Percentiles rank a stretch among this genome's conserved stretches.
Conservation (phyloP, 2,888 invertebrate genomes). For the Heliconius aoede region DNA sequence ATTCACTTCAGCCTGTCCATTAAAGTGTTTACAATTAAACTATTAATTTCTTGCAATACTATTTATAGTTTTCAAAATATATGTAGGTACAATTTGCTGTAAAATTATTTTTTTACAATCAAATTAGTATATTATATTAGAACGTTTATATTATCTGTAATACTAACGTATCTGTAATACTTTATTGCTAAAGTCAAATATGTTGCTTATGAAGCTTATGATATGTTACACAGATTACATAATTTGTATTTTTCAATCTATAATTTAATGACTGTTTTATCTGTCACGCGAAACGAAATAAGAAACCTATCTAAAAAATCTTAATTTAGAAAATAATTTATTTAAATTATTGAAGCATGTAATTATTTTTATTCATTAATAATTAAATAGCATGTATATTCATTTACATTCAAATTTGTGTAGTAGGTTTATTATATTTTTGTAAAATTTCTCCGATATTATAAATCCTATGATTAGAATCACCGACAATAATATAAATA, state of each 20-base stretch:
- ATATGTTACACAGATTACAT: background rate
- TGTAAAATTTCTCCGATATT: constrained; percentile 18
- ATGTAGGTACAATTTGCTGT: background rate
- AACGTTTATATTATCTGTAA: constrained; percentile 9
- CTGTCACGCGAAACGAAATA: background rate
- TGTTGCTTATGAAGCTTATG: constrained; percentile 2
- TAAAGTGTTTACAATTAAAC: background rate
- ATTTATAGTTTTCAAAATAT: background rate
- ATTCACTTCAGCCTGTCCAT: constrained; percentile 1
- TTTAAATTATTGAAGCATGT: too few relatives aligned
- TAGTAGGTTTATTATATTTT: constrained; percentile 28
- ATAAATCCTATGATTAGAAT: constrained; percentile 6
- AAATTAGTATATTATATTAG: background rate
- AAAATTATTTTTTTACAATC: background rate
- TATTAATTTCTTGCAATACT: background rate
- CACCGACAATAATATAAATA: constrained; percentile 21
- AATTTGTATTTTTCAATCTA: background rate
- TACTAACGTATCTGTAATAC: background rate
- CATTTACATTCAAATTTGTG: background rate
- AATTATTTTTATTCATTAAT: too few relatives aligned
- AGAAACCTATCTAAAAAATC: background rate
- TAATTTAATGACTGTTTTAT: background rate
- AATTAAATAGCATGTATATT: background rate
- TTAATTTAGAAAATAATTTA: background rate
- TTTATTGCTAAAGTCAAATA: background rate